Conservation (phyloP, 2,113 vertebrate species). For the Etheostoma cragini region DNA sequence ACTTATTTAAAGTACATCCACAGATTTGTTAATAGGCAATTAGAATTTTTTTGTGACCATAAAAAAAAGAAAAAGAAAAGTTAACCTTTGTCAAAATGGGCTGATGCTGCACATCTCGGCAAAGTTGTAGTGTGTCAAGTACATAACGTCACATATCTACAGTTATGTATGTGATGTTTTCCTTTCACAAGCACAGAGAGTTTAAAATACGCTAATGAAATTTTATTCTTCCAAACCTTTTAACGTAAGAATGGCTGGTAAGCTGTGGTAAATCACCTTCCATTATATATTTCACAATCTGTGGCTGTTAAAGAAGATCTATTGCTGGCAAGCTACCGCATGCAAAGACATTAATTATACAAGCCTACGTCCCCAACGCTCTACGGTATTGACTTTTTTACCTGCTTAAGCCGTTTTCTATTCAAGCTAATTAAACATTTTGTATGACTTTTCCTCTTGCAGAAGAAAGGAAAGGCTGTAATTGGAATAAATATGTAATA, state of each 20-base stretch:
- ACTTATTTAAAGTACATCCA: background rate
- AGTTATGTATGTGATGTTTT: conserved; percentile 23
- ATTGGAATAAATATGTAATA: conserved; percentile 28
- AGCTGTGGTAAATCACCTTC: conserved; percentile 20
- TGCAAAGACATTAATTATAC: conserved; percentile 55
- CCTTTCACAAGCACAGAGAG: conserved; percentile 8
- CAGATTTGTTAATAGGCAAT: background rate
- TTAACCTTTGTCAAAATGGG: background rate
- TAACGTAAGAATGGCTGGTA: background rate
- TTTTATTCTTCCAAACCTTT: conserved; percentile 35
- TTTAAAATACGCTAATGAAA: conserved; percentile 55
- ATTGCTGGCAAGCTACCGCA: conserved; percentile 41
- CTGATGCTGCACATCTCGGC: background rate
- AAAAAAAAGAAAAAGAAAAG: conserved; percentile 14
- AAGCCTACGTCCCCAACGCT: conserved; percentile 29
- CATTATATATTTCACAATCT: conserved; percentile 48
- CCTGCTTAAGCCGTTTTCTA: conserved; percentile 36
- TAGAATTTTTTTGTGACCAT: background rate
- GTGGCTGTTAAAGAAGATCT: conserved; percentile 52
- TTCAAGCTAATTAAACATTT: conserved; percentile 46
- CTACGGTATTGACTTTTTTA: conserved; percentile 45
- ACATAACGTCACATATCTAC: background rate
- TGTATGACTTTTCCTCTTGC: conserved; percentile 29
- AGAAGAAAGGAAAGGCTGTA: conserved; percentile 20
- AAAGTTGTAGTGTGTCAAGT: background rate